Evolutionary conservation across 2,797 vertebrate genomes (phyloP).

Genomic region (Argya squamiceps): DNA sequence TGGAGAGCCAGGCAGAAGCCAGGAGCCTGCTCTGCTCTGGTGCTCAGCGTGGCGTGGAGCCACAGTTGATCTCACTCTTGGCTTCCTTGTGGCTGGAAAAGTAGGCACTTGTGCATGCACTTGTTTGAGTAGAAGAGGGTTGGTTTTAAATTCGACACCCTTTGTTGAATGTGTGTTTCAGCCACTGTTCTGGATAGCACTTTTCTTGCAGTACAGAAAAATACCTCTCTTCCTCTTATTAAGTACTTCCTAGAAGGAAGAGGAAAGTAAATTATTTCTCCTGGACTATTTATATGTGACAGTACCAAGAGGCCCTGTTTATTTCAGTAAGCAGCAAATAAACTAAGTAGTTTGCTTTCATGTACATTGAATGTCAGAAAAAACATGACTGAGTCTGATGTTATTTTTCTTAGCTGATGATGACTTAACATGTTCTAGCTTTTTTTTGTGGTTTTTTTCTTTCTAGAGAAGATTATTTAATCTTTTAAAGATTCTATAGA

Average conservation of each 20-base stretch:
- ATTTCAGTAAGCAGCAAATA: not conserved
- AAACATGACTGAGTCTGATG: not conserved
- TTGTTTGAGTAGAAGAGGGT: not conserved
- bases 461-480: not conserved
- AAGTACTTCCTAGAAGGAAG: not conserved
- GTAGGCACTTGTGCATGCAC: not conserved
- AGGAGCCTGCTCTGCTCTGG: not conserved
- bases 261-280: not conserved
- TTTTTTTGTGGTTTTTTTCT: not conserved
- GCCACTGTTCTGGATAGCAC: not conserved
- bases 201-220: not conserved
- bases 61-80: not conserved
- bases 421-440: not conserved
- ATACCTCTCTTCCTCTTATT: not conserved
- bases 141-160: not conserved
- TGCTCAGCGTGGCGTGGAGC: not conserved
- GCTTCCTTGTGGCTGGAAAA: not conserved
- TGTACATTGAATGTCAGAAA: not conserved
- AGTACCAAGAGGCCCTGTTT: not conserved
- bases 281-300: not conserved
- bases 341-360: not conserved
- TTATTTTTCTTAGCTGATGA: not conserved
- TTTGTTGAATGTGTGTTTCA: not conserved
- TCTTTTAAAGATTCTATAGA: not conserved
- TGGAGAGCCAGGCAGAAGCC: not conserved